These are phyloP conservation scores for Batillaria attramentaria DNA, from an alignment of 1,140 invertebrate genomes.

Conservation along the genomic window DNA sequence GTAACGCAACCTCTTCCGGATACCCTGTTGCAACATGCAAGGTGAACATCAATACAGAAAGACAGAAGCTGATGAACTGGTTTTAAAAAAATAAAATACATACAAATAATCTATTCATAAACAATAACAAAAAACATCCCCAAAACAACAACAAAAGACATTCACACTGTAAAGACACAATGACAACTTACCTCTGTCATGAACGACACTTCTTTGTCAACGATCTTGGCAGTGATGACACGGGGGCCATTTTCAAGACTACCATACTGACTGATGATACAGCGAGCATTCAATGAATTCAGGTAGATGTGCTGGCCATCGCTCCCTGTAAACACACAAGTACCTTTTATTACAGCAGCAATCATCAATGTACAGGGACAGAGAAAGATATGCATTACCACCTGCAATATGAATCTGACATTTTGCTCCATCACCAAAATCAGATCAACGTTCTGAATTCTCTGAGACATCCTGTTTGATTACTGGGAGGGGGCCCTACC, in stretches of 20 bases:
- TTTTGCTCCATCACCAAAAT: no score
- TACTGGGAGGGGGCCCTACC: no score
- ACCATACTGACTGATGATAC: constrained; percentile 90
- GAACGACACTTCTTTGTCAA: constrained; percentile 88
- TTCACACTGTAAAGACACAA: no score
- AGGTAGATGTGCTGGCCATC: constrained; percentile 95
- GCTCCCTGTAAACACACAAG: constrained; percentile 61
- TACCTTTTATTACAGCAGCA: no score
- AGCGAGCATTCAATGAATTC: constrained; percentile 91
- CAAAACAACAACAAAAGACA: no score
- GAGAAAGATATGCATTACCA: no score
- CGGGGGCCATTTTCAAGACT: constrained; percentile 84
- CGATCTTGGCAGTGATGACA: constrained; percentile 78
- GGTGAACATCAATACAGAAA: constrained; percentile 5
- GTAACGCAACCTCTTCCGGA: constrained; percentile 84
- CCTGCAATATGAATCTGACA: no score
- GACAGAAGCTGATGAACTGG: not conserved
- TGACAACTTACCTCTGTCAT: constrained; percentile 83
- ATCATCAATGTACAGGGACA: no score
- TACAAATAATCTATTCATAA: no score
- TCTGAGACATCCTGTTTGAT: no score
- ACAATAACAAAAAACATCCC: no score
- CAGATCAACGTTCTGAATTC: no score
- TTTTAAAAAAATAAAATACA: not conserved
- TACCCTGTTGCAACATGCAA: constrained; percentile 60